Percentiles rank a stretch among this genome's conserved stretches.
These are phyloP conservation scores for Balaeniceps rex DNA, from an alignment of 2,113 vertebrate species.

Conservation along the genomic window DNA sequence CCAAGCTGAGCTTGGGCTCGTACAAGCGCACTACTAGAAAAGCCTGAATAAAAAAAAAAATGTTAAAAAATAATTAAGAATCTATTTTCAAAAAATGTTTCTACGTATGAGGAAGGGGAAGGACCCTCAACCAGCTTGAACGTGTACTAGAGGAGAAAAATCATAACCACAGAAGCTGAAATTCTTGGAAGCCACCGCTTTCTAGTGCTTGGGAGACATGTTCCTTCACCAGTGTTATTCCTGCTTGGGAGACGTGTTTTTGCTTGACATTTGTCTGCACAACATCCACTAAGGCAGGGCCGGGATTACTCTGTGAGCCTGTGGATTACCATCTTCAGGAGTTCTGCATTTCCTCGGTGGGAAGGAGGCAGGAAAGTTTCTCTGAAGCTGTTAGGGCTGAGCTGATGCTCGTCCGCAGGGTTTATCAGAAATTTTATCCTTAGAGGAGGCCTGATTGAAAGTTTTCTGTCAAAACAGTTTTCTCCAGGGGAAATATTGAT, in stretches of 20 bases:
- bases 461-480: background rate
- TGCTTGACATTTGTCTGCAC: background rate
- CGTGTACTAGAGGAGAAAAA: background rate
- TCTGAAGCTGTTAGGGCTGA: background rate
- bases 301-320: background rate
- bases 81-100: background rate
- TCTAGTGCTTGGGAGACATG: background rate
- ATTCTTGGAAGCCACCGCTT: background rate
- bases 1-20: background rate
- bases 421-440: background rate
- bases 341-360: background rate
- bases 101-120: background rate
- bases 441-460: background rate
- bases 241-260: background rate
- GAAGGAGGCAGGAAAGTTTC: background rate
- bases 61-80: background rate
- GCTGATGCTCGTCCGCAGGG: background rate
- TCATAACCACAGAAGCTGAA: background rate
- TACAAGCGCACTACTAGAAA: background rate
- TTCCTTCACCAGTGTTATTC: background rate
- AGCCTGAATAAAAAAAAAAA: background rate
- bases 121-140: background rate
- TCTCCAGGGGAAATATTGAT: background rate
- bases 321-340: background rate
- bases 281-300: background rate